Conservation (phyloP, 2,113 vertebrate species). For the Perccottus glenii region DNA sequence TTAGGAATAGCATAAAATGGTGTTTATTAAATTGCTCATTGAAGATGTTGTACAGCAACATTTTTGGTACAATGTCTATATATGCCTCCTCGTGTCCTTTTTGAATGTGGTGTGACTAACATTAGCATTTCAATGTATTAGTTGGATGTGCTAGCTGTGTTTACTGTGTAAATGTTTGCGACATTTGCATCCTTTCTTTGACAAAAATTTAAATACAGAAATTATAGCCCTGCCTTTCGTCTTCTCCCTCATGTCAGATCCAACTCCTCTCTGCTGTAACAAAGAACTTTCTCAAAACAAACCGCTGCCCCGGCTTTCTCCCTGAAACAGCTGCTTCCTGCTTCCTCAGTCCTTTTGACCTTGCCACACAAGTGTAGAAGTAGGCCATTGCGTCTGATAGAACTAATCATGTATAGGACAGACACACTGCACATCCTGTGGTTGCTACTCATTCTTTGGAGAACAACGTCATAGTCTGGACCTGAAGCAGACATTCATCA, state of each 20-base stretch:
- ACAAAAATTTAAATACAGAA: neutral
- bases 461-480: neutral
- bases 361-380: constrained; percentile 32
- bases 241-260: constrained; percentile 21
- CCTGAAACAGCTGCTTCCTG: constrained; percentile 64
- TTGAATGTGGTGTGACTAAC: neutral
- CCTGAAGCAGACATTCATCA: constrained; percentile 1
- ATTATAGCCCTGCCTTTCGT: constrained; percentile 9
- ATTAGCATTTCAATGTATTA: neutral
- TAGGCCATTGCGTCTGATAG: constrained; percentile 55
- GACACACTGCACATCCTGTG: constrained; percentile 29
- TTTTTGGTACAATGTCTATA: no score
- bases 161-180: constrained; percentile 2
- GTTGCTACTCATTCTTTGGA: constrained; percentile 2
- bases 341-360: constrained; percentile 26
- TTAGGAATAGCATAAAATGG: no score
- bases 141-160: constrained; percentile 17
- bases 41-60: no score
- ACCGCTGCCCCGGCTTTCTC: constrained; percentile 28
- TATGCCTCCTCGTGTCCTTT: neutral
- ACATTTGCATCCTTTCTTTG: neutral
- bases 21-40: no score
- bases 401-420: constrained; percentile 44
- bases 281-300: constrained; percentile 53
- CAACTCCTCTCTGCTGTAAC: constrained; percentile 23